Evolutionary conservation across 2,888 invertebrate species (phyloP), one percentile per base, ranked within the genome.

Genomic region (Ophion slaviceki): DNA sequence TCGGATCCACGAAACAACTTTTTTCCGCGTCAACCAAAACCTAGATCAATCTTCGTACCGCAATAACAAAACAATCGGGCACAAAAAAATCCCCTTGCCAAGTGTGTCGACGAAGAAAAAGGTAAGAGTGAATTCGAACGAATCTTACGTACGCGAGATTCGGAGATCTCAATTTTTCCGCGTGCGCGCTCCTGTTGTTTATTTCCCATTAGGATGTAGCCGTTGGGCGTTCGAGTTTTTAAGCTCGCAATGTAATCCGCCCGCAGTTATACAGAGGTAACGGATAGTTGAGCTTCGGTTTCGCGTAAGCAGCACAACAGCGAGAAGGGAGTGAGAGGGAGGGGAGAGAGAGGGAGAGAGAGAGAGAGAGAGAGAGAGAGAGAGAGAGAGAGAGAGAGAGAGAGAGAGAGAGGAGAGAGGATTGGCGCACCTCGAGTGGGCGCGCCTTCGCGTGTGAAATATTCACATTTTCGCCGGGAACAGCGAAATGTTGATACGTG

Each of bases 381-480:
- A 57, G 45, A 68, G 70, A 72, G 66, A 59, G 75, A 64, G 17
- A 70, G 78, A 84, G 61, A 45, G 68, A 57, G 45, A 68, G 70
- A 72, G 66, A 84, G 61, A 45, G 68, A 57, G 45, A 68, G 70
- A 72, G 66, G 66, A 59, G 75, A 64, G 17, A 70, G 78, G 62
- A 62, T 47, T 57, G 85, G 81, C 81, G 81, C 85, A 78, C 85
- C 81, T 82, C 81, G 61, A 78, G 78, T 81, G 85, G 85, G 85
- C 78, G 81, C 78, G 81, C 81, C 85, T 85, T 67, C 78, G 77
- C 81, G 85, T 85, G 82, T 88, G 83, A 88, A 86, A 88, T 88
- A 88, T 88, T 88, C 87, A 86, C 83, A 77, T 83, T 85, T 86
- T 84, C 86, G 83, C 79, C 59, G 57, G 74, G 28, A 85, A 87